Evolutionary conservation across 2,113 vertebrate genomes (phyloP).

Genomic region (Capreolus pygargus): DNA sequence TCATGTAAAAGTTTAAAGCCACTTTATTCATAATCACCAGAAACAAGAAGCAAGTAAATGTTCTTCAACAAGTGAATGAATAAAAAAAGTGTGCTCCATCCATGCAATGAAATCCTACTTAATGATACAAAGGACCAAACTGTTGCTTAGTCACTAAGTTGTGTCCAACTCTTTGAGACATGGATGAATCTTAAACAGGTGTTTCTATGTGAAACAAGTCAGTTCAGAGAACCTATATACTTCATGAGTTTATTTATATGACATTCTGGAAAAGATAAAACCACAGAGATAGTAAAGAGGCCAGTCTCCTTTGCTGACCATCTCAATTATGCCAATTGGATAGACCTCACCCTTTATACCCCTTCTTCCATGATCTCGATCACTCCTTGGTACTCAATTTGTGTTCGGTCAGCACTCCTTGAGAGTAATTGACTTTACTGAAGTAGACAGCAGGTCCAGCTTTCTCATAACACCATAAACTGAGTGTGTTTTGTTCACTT

Average conservation of each 20-base stretch:
- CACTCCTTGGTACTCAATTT: slow-evolving; percentile 97
- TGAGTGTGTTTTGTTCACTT: slow-evolving; percentile 94
- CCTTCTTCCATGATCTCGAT: slow-evolving; percentile 95
- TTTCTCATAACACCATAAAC: slow-evolving; percentile 92
- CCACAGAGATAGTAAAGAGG: background rate
- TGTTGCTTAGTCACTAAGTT: background rate
- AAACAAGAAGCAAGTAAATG: background rate
- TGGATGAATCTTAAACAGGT: background rate
- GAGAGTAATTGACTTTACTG: slow-evolving; percentile 94
- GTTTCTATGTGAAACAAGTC: background rate
- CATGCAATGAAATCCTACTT: background rate
- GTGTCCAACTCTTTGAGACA: too few species aligned
- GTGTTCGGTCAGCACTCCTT: slow-evolving; percentile 96
- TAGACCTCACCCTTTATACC: background rate
- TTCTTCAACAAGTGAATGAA: background rate
- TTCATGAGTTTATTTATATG: background rate
- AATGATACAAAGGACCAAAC: background rate
- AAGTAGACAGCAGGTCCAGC: slow-evolving; percentile 87
- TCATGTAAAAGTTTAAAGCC: background rate
- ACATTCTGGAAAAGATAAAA: background rate
- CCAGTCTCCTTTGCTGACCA: background rate
- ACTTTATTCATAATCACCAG: background rate
- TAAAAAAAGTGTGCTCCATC: background rate
- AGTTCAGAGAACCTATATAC: background rate
- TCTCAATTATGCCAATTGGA: background rate